These are phyloP conservation scores for Fragariocoptes setiger DNA, from an alignment of 1,140 invertebrate species.

Conservation along the genomic window DNA sequence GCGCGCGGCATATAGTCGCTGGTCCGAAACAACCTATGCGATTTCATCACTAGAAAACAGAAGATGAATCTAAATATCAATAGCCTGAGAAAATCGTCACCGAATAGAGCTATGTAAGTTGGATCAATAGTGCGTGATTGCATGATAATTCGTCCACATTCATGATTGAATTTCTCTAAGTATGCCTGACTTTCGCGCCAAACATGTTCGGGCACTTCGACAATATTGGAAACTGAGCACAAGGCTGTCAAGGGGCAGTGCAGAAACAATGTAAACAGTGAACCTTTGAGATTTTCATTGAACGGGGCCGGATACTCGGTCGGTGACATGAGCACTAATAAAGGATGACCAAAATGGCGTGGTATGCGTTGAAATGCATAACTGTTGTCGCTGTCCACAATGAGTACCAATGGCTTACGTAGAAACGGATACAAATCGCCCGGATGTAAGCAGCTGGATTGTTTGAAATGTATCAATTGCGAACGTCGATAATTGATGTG, in stretches of 20 bases:
- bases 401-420: constrained; percentile 60
- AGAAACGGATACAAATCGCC: constrained; percentile 71
- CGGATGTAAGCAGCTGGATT: constrained; percentile 34
- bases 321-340: constrained; percentile 72
- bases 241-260: constrained; percentile 71
- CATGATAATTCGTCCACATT: constrained; percentile 47
- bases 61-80: constrained; percentile 63
- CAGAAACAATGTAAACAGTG: constrained; percentile 71
- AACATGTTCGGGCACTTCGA: constrained; percentile 42
- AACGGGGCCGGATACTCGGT: constrained; percentile 51
- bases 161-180: constrained; percentile 58
- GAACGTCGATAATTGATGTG: not conserved
- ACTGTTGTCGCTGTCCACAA: constrained; percentile 80
- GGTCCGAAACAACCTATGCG: constrained; percentile 39
- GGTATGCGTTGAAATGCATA: constrained; percentile 72
- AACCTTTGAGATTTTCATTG: constrained; percentile 63
- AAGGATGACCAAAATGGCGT: constrained; percentile 68
- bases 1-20: constrained; percentile 41
- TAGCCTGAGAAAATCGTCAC: constrained; percentile 65
- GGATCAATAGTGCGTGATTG: constrained; percentile 44
- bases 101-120: constrained; percentile 53
- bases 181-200: constrained; percentile 66
- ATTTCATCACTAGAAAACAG: constrained; percentile 51
- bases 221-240: constrained; percentile 63
- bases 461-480: constrained; percentile 3